phyloP scores from a whole-genome alignment of 2,113 vertebrate species.

The Elanoides forficatus region DNA sequence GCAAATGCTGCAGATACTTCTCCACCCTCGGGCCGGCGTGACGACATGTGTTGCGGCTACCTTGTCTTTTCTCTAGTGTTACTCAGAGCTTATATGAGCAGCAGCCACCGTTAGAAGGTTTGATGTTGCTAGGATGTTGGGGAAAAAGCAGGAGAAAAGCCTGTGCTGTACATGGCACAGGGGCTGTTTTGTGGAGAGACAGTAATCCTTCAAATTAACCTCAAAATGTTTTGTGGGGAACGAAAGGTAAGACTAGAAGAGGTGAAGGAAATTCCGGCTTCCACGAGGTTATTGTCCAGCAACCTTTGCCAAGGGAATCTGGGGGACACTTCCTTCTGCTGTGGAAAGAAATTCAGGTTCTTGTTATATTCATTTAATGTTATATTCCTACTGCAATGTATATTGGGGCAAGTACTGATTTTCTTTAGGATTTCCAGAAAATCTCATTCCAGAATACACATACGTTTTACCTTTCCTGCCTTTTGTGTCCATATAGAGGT shows the following conservation, averaged over 20 bases:
- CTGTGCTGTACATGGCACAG: neutral
- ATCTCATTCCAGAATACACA: neutral
- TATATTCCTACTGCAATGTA: neutral
- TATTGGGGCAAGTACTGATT: neutral
- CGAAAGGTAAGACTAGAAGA: neutral
- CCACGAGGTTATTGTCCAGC: neutral
- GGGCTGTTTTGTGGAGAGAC: neutral
- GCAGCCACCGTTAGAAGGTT: neutral
- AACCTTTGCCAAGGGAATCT: neutral
- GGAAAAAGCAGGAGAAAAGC: neutral
- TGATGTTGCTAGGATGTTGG: neutral
- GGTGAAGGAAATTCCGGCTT: neutral
- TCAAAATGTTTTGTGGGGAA: neutral
- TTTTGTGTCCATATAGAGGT: neutral
- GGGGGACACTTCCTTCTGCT: neutral
- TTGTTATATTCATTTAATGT: neutral
- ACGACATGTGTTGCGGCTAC: rapidly evolving
- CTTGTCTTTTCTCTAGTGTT: neutral
- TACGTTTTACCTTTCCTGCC: neutral
- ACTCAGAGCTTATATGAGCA: neutral
- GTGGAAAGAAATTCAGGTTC: neutral
- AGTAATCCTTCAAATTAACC: neutral
- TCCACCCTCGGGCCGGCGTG: rapidly evolving
- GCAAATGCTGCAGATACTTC: rapidly evolving
- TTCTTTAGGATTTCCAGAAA: neutral